phyloP scores from a whole-genome alignment of 2,113 vertebrate species.

The Pachyramphus minor region DNA sequence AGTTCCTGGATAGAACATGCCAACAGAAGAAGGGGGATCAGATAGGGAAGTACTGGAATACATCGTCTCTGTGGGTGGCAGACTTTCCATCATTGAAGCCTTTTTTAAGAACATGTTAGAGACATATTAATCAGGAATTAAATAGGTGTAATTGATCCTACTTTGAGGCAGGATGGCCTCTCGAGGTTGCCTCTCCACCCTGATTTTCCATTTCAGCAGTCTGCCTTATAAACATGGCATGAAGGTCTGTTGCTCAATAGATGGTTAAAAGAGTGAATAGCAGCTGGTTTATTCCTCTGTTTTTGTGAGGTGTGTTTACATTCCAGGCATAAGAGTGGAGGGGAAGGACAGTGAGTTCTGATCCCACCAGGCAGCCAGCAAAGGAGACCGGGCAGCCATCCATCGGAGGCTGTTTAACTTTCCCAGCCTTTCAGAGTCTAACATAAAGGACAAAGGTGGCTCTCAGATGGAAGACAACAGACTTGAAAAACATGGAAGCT shows the following conservation, averaged over 20 bases:
- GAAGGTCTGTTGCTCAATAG: slow-evolving; percentile 20
- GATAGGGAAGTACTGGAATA: not conserved
- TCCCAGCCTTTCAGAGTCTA: not conserved
- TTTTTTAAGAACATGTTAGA: slow-evolving; percentile 10
- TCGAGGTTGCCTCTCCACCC: not conserved
- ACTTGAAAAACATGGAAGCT: slow-evolving; percentile 17
- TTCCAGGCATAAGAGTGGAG: slow-evolving; percentile 27
- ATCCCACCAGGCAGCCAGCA: slow-evolving; percentile 24
- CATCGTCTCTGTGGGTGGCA: not conserved
- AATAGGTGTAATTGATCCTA: not conserved
- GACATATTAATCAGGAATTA: slow-evolving; percentile 22
- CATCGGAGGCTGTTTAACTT: slow-evolving; percentile 14
- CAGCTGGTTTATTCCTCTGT: slow-evolving; percentile 47
- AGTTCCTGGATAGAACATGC: not conserved
- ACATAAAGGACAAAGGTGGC: slow-evolving; percentile 7
- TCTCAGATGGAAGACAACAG: slow-evolving; percentile 47
- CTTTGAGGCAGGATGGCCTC: not conserved
- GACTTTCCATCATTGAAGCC: not conserved
- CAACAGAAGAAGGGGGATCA: not conserved
- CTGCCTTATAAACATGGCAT: slow-evolving; percentile 31
- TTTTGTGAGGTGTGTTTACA: slow-evolving; percentile 58
- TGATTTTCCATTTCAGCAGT: slow-evolving; percentile 48
- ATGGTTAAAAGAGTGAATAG: slow-evolving; percentile 20
- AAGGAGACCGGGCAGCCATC: slow-evolving; percentile 26
- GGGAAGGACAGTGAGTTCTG: slow-evolving; percentile 40